phyloP scores from a whole-genome alignment of 1,140 invertebrate genomes.

The Pseudomyrmex dendroicus region DNA sequence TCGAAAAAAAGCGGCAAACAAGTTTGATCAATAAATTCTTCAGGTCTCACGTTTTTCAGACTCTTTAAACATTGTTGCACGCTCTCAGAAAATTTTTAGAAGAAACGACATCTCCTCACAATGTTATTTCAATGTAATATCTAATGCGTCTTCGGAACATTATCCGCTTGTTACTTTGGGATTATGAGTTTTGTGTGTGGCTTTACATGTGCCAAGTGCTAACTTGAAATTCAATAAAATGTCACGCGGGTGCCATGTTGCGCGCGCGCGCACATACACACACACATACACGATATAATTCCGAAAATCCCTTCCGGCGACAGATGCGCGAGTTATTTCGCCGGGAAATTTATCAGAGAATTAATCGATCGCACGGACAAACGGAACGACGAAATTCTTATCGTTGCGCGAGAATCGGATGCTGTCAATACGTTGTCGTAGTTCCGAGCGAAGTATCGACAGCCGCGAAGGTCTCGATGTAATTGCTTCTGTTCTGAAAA shows the following conservation, averaged over 20 bases:
- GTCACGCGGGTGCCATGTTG: constrained; percentile 6
- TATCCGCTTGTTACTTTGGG: constrained; percentile 36
- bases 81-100: neutral
- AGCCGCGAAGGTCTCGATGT: constrained; percentile 53
- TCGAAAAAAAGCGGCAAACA: neutral
- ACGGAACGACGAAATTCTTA: constrained; percentile 63
- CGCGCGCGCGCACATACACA: no score
- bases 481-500: constrained; percentile 61
- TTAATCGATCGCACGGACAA: constrained; percentile 44
- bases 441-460: constrained; percentile 59
- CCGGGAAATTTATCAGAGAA: constrained; percentile 4
- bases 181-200: constrained; percentile 25
- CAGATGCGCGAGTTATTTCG: constrained; percentile 15
- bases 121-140: neutral
- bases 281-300: constrained; percentile 7
- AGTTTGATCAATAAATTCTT: neutral
- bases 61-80: neutral
- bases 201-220: constrained; percentile 22
- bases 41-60: neutral
- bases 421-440: constrained; percentile 61
- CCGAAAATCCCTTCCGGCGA: constrained; percentile 1
- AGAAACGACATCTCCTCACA: neutral
- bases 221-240: constrained; percentile 34
- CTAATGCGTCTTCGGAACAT: constrained; percentile 11
- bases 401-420: constrained; percentile 27